Base-by-base conservation (phyloP, 2,888 invertebrate species). In the Balanococcus diminutus region DNA sequence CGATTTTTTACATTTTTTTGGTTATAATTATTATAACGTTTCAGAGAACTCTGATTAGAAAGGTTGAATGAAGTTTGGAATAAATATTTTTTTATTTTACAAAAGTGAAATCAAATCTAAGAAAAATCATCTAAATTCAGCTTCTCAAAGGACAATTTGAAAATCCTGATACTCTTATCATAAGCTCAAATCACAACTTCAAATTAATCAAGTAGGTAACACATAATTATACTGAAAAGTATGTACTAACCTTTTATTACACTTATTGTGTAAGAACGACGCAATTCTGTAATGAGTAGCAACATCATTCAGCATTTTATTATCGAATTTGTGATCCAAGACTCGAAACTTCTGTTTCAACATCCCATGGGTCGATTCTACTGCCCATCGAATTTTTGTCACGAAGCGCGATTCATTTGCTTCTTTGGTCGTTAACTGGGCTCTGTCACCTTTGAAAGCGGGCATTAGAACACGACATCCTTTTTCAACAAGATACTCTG, bases 391-490 rank as follows among this genome's bases (percentile, higher is more conserved):
- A 39, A 81, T 19, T 42, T 81, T 81, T 3, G 81, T 81, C 1
- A 81, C 81, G 42, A 81, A 39, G 4, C 81, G 9, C 2, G 39
- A 39, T 2, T 81, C 5, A n/a, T 81, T 81, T 3, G 81, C n/a
- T 28, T 81, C 39, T 36, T 36, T n/a, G 1, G 22, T 6, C 4
- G 88, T 86, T 56, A 89, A 82, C 19, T 88, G 88, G 31, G 86
- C 46, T 42, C 11, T 42, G 5, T 42, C 11, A 9, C 42, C 42
- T 11, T 42, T 42, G 14, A 42, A 42, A 11, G 42, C 42, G 11
- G 42, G 42, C 42, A 42, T 42, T 4, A 42, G 14, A 14, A 42
- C 42, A 6, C 1, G 36, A 86, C 82, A 87, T 16, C 86, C 79
- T 87, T 87, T 82, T n/a, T 82, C 42, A 86, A 88, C 87, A 56